Base-by-base conservation (phyloP, 2,797 vertebrate species). In the Crax fasciolata region DNA sequence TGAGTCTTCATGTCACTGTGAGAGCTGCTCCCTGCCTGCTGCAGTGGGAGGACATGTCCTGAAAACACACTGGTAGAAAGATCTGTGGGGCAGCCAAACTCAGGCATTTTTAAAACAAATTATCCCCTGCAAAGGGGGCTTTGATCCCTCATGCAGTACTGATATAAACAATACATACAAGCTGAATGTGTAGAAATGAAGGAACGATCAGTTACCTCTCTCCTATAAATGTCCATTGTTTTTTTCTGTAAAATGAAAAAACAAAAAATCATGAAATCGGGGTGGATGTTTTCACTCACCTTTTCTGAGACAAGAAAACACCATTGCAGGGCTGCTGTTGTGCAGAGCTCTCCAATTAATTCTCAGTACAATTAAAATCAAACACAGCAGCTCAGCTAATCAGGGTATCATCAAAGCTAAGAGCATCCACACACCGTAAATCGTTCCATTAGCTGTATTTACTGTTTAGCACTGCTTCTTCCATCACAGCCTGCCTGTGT, bases 191-290 rank as follows among this genome's bases (percentile, higher is more conserved):
- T 1, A 8, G 9, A 80, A 81, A 25, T 5, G 43, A 76, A 46
- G 44, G 51, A 63, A 88, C 62, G 46, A 66, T 24, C 57, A 98
- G 98, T 99, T 97, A 99, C 99, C 89, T 98, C 98, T 98, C 98
- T 99, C 96, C 98, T 98, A 52, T 98, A 99, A 98, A 98, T 97
- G 27, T 98, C 98, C 25, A 98, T 97, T 2, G 99, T 99, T 97
- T 98, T 98, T 94, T 98, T 97, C 99, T 99, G 98, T 28, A 96
- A 98, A 97, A 97, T 61, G 93, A 96, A 95, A 79, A 95, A 84
- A 84, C 58, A 88, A 91, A 35, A 84, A 91, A 51, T 25, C 58
- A 85, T 96, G 93, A 76, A 57, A 57, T 8, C 54, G 63, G 44
- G 54, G 35, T 65, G 57, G 59, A n/a, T 77, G 80, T 39, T 85